Base-by-base conservation (phyloP, 2,888 invertebrate genomes). In the Balanococcus diminutus region DNA sequence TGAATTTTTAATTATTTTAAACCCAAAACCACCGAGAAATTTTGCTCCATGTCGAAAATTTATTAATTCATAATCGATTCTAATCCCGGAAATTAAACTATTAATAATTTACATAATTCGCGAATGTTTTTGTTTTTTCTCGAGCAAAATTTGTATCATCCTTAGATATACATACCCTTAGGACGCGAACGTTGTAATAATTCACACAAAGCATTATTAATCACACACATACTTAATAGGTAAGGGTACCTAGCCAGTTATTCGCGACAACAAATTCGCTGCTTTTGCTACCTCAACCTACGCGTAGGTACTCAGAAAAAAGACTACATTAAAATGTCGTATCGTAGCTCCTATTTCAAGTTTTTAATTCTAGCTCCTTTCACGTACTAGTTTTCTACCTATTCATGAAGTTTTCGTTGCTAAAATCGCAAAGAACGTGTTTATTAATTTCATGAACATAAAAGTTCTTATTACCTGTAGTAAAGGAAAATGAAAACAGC, bases 401-500 rank as follows among this genome's bases (percentile, higher is more conserved):
- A 67, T 28, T 28, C 2, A 67, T 75, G 6, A 75, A 32, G 61
- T 28, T 25, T 25, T 31, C 32, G 75, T 75, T 19, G 11, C 16
- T n/a, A 16, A 42, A 81, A 36, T 51, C 5, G 22, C 25, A 22
- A 25, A 1, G 28, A 46, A 46, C 31, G 31, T 81, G 42, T 81
- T 81, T 56, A 83, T 83, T 67, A 61, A 84, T 61, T 67, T 84
- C 31, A 14, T 28, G 19, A 19, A 84, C 61, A 9, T 14, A 22
- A 39, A 16, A 79, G 31, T 56, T 32, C 87, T 93, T 95, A 75
- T 94, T 91, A 97, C 97, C 96, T 96, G 92, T 95, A 97, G 90
- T 96, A 95, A 87, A 95, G 91, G 91, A 97, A 97, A 88, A 97
- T 96, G 90, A 93, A 93, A 88, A 97, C 94, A 32, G 97, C 97